Percentiles rank a stretch among this genome's conserved stretches.
phyloP scores from a whole-genome alignment of 2,113 vertebrate species.

The Pholis gunnellus region DNA sequence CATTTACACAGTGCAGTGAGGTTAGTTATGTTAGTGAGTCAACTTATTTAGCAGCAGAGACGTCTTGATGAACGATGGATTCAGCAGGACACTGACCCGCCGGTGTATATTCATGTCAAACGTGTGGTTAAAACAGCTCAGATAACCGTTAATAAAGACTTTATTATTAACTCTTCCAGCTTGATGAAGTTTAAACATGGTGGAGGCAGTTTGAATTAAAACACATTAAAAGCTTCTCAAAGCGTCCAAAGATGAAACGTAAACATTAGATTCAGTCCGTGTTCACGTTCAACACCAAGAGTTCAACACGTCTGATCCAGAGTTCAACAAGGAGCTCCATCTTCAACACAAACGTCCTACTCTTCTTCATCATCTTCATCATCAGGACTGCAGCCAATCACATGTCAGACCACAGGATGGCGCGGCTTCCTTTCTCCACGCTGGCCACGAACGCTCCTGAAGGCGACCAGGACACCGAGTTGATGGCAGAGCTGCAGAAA shows the following conservation, averaged over 20 bases:
- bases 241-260: background rate
- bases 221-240: background rate
- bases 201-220: background rate
- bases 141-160: too few species aligned
- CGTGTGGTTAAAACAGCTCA: too few species aligned
- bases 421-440: constrained; percentile 95
- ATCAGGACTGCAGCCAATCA: constrained; percentile 58
- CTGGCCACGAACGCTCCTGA: constrained; percentile 90
- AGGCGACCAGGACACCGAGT: constrained; percentile 94
- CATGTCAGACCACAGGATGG: constrained; percentile 94
- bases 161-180: too few species aligned
- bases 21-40: too few species aligned
- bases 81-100: too few species aligned
- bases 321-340: background rate
- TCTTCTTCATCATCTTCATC: background rate
- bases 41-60: too few species aligned
- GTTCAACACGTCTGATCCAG: too few species aligned
- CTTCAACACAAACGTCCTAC: background rate
- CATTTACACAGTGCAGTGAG: too few species aligned
- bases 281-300: background rate
- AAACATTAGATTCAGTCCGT: background rate
- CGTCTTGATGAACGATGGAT: too few species aligned
- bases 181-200: too few species aligned
- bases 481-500: constrained; percentile 89
- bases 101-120: too few species aligned